Base-by-base conservation (phyloP, 2,797 vertebrate species). In the Onychomys leucogaster region DNA sequence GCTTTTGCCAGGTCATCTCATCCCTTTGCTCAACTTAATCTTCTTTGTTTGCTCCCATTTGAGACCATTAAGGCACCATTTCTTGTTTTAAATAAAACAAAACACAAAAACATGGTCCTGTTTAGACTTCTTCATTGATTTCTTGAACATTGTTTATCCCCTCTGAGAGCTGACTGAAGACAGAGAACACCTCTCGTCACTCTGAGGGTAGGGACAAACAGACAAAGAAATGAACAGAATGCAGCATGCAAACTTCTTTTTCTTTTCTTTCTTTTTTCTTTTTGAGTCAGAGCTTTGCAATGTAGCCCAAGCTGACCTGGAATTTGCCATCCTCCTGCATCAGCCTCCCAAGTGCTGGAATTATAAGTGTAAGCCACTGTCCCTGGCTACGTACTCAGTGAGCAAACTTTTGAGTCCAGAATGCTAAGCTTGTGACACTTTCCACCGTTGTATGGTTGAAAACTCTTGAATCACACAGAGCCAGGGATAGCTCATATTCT, bases 31-130 rank as follows among this genome's bases (percentile, higher is more conserved):
- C 65, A 92, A 34, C 27, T 81, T 80, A 91, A 73, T 80, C 76
- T 37, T 94, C 73, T 88, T 92, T 91, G 7, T 88, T 65, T 94
- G 67, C 75, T 92, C 65, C 55, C 84, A 7, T 94, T 90, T 93
- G 61, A 96, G 80, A 96, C 9, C 11, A 46, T 89, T 67, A 77
- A 90, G n/a, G 89, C 91, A 88, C 10, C 2, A 49, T 69, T 87
- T 78, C 5, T 92, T 94, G 10, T 49, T 95, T 10, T 89, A 49
- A 55, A 78, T 75, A 46, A 76, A 61, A 59, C 10, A 43, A 61
- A 76, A 75, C 52, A 75, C 23, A 59, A 88, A 90, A 43, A n/a
- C 27, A 59, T 6, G 63, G 41, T 63, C 61, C 49, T 32, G 37
- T 80, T 59, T 75, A 89, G n/a, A 94, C 27, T 27, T 93, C 61